Evolutionary conservation across 2,113 vertebrate genomes (phyloP), one percentile per base, ranked within the genome.

Genomic region (Chelonoidis abingdonii): DNA sequence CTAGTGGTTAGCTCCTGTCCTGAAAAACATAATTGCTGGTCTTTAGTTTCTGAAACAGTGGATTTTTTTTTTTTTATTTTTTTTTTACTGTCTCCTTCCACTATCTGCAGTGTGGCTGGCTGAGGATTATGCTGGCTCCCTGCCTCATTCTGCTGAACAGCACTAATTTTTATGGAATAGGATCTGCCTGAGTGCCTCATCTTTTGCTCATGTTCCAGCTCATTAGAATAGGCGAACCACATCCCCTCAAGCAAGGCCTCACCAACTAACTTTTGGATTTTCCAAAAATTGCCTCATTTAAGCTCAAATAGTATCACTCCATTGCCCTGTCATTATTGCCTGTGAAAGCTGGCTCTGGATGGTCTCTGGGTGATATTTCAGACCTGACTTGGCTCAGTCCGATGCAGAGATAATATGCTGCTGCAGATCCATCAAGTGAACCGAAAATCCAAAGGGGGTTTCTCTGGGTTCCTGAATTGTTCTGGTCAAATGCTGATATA

Each of bases 361-460:
- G 2, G 87, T 87, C 87, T 85, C 84, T 85, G 92, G 87, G 65
- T 90, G 90, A 85, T 88, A 41, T 81, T 59, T 56, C 56, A 79
- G 81, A 41, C 89, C 76, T 25, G 89, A 14, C 80, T 72, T 17
- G 24, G 50, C 2, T 0, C 84, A 57, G 84, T 17, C 82, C 44
- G 88, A 86, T 86, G 81, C 56, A 56, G 78, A 94, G 90, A 78
- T 89, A 75, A 83, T 86, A n/a, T 6, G 82, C 87, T 95, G 88
- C 82, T 4, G 1, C 1, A 1, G 65, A 83, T 65, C 85, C 85
- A 90, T 90, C 90, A 75, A 31, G 86, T 38, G 41, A 29, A 94
- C 82, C 35, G 38, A 85, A 53, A 4, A 79, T 86, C 69, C 82
- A 52, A 85, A 72, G 53, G 35, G 79, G 38, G 83, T 86, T 27